Base-by-base conservation (phyloP, 1,140 invertebrate species). In the Dufourea novaeangliae region DNA sequence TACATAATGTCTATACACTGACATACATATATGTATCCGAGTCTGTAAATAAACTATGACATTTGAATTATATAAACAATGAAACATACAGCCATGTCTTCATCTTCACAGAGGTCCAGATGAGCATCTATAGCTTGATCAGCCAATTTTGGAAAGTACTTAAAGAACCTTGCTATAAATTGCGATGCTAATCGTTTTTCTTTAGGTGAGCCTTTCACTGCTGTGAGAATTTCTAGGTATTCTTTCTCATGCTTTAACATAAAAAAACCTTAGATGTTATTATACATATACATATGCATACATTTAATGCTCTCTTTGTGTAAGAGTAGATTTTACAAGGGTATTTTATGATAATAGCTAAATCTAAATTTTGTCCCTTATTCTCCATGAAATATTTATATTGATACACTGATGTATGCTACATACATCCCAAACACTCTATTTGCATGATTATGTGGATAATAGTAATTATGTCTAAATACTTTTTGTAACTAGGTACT, bases 51-150 rank as follows among this genome's bases (percentile, higher is more conserved):
- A 22, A 32, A 37, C 8, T 61, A 29, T 68, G 57, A 77, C n/a
- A 10, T 7, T 44, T 5, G 17, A 44, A 20, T 27, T 2, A 39
- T 34, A 54, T 14, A 63, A 52, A 39, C 12, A 56, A 41, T 34
- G 25, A 87, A 88, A 94, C 95, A 94, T 94, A 98, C 97, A 86
- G 95, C 94, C 80, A 97, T 94, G 93, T 99, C 98, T 88, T 97
- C 96, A 94, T 99, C 98, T 93, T 99, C 98, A 91, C 98, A 99
- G 1, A 99, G 93, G 94, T 99, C 98, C 82, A 99, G 95, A 86
- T 98, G 94, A 78, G 97, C 97, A 93, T 99, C 97, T 75, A 99
- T 96, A 8, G 98, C 97, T 89, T 96, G 95, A 86, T 97, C 95
- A 11, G 96, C 94, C 63, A 97, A 91, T 78, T 94, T 93, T 12